phyloP scores from a whole-genome alignment of 2,113 vertebrate genomes.

The Macroglossus sobrinus region DNA sequence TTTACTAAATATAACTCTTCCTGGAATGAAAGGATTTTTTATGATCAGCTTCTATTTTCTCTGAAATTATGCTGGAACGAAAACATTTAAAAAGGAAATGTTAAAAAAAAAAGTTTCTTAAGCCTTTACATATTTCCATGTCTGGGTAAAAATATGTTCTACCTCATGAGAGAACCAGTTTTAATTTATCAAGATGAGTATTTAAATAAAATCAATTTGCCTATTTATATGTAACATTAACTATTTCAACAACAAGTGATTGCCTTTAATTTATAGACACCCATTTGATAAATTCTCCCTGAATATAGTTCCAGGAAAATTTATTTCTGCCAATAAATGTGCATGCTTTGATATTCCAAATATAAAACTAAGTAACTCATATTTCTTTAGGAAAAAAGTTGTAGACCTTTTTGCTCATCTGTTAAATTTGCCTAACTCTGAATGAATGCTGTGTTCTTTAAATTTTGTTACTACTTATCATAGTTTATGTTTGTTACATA shows the following conservation, averaged over 20 bases:
- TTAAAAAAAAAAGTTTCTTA: background rate
- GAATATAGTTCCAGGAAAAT: slow-evolving; percentile 29
- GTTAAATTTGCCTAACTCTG: background rate
- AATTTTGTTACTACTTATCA: background rate
- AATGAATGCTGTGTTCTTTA: slow-evolving; percentile 3
- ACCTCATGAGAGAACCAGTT: background rate
- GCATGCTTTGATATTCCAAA: background rate
- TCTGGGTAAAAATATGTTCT: background rate
- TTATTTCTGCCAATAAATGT: slow-evolving; percentile 34
- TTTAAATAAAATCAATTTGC: slow-evolving; percentile 8
- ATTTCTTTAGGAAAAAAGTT: slow-evolving; percentile 2
- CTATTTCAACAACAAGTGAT: background rate
- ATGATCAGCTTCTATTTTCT: slow-evolving; percentile 15
- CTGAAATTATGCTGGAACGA: background rate
- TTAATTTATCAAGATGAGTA: background rate
- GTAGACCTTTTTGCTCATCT: background rate
- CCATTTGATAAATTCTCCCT: background rate
- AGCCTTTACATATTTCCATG: slow-evolving; percentile 3
- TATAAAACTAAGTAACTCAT: background rate
- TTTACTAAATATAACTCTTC: background rate
- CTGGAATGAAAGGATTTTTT: background rate
- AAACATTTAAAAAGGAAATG: slow-evolving; percentile 48
- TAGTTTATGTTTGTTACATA: slow-evolving; percentile 30
- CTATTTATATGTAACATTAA: slow-evolving; percentile 25
- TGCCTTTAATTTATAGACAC: background rate